Base-by-base conservation (phyloP, 2,797 vertebrate species). In the Pygocentrus nattereri region DNA sequence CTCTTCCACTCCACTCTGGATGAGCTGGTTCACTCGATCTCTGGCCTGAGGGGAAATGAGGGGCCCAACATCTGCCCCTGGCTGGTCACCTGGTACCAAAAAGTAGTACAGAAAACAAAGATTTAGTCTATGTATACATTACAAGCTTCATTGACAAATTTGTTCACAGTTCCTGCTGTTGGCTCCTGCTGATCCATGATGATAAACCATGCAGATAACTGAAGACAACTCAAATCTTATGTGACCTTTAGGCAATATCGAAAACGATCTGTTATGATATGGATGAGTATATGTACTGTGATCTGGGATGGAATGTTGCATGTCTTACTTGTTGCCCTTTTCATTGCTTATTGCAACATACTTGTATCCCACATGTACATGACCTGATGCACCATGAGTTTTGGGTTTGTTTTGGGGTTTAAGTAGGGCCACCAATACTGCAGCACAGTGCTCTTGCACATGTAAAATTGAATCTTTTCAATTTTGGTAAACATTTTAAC, bases 51-150 rank as follows among this genome's bases (percentile, higher is more conserved):
- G 95, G 27, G 95, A 96, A 88, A 99, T 99, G 78, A 99, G 92
- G 75, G 98, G 98, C 76, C 98, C 98, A 70, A 99, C 90, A 69
- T 99, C 98, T 80, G 97, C 96, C 64, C 97, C 97, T 56, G 97
- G 95, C 89, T 98, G 97, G 94, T 99, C 97, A 91, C 97, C 97
- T 98, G 87, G 78, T 58, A 80, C 81, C 82, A 80, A 12, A 90
- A 89, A 91, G 85, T 88, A 90, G 65, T 18, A 65, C 0, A 30
- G 25, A 67, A n/a, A 5, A 69, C 13, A 1, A 13, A 54, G 2
- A 47, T 23, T 12, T 3, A 50, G 38, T 4, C 38, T 23, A 2
- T 25, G 4, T 23, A 67, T 34, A 41, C 62, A 5, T 10, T 18
- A 11, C 56, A 59, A 44, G 41, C 41, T 44, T 12, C 41, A 44